Base-by-base conservation (phyloP, 1,140 invertebrate genomes). In the Drosophila insularis region DNA sequence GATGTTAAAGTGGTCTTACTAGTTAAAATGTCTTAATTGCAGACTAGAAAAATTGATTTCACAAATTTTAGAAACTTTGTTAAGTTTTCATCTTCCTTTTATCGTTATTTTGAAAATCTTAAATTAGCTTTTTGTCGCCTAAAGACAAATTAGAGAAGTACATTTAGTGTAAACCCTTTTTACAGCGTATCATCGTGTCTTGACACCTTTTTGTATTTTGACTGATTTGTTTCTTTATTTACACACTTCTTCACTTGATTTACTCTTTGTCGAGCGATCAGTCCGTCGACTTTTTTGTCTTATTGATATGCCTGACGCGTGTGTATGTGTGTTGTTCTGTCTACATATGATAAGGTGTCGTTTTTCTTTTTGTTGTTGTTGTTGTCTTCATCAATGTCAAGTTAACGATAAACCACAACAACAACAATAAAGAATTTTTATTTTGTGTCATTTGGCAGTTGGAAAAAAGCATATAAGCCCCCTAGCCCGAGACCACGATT, bases 221-320 rank as follows among this genome's bases (percentile, higher is more conserved):
- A 21, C 13, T 46, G 23, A 23, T 23, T 23, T 27, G 27, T 46
- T 19, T 35, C 10, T 37, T 39, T 59, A 59, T 59, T 17, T 32
- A n/a, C 39, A 13, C 21, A 23, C 14, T 11, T 31, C 17, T 23
- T 35, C 32, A 35, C 53, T 50, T 50, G 43, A n/a, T 23, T 61
- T 39, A 17, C 37, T 61, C 21, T 61, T 59, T 68, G 59, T 67
- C 76, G 59, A 63, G 81, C 63, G 80, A 74, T 85, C 70, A 67
- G 35, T 55, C 58, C 62, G 64, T 70, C 59, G 76, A 69, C 71
- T 78, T 68, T 72, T 71, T 74, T 78, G 72, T 72, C 81, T 81
- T 70, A 81, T 86, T 85, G 81, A 86, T 86, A 85, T 85, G 81
- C 81, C 63, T 75, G 68, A 86, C 78, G 78, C 81, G 78, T 68